phyloP scores from a whole-genome alignment of 2,797 vertebrate species.

The Scolopax rusticola region DNA sequence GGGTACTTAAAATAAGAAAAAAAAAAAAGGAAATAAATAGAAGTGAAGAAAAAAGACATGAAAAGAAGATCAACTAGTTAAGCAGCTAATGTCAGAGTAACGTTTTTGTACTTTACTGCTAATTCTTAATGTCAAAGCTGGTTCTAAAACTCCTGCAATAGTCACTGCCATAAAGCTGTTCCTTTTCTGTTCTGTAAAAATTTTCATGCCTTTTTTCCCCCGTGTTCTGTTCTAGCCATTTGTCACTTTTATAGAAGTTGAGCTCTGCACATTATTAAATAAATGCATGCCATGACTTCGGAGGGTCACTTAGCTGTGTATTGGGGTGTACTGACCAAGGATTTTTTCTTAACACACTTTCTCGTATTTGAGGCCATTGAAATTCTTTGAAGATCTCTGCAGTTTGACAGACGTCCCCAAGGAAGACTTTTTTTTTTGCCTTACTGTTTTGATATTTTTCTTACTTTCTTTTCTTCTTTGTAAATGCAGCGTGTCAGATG shows the following conservation, averaged over 20 bases:
- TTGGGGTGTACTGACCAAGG: constrained; percentile 64
- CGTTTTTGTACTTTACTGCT: constrained; percentile 15
- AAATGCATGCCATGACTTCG: constrained; percentile 61
- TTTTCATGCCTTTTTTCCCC: constrained; percentile 2
- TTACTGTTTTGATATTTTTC: constrained; percentile 66
- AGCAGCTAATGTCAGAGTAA: background rate
- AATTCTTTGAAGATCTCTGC: constrained; percentile 74
- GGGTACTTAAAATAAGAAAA: constrained; percentile 11
- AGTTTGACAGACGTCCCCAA: constrained; percentile 75
- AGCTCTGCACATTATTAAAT: constrained; percentile 72
- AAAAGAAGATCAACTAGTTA: constrained; percentile 19
- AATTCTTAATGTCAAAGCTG: constrained; percentile 39
- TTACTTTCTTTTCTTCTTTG: constrained; percentile 67
- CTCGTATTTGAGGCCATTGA: constrained; percentile 71
- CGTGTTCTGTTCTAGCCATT: constrained; percentile 44
- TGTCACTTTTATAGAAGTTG: constrained; percentile 75
- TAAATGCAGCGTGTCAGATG: constrained; percentile 68
- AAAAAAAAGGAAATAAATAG: background rate
- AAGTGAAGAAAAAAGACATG: background rate
- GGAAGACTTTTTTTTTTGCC: constrained; percentile 67
- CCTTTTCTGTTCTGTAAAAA: constrained; percentile 60
- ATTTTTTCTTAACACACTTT: constrained; percentile 53
- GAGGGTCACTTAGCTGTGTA: constrained; percentile 64
- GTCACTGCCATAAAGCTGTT: constrained; percentile 42
- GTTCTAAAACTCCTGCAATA: constrained; percentile 17